A percentile compares a stretch with the other conserved stretches of the same genome.
These are phyloP conservation scores for Hemithea aestivaria DNA, from an alignment of 2,888 invertebrate genomes.

Conservation along the genomic window DNA sequence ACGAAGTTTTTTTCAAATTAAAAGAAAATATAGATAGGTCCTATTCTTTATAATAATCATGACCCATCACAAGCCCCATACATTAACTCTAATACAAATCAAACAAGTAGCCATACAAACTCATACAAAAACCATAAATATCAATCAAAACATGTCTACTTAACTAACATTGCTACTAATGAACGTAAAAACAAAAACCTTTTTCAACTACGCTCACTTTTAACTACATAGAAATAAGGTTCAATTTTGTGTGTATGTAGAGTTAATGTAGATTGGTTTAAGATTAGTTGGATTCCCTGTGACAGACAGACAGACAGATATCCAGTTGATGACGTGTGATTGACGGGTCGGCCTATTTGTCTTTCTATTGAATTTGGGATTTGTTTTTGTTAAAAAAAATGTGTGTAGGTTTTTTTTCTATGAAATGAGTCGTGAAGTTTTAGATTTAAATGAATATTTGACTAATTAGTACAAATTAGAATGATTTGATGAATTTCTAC, in stretches of 20 bases:
- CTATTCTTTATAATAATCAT: too few relatives aligned
- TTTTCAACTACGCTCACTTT: background rate
- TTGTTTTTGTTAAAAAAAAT: constrained; percentile 6
- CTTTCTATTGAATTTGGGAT: constrained; percentile 20
- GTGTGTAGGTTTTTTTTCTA: constrained; percentile 1
- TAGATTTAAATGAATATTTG: too few relatives aligned
- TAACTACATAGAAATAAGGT: constrained; percentile 8
- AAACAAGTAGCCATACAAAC: constrained; percentile 29
- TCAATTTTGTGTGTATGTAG: constrained; percentile 2
- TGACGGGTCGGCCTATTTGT: constrained; percentile 40
- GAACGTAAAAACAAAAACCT: constrained; percentile 17
- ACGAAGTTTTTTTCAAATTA: too few relatives aligned
- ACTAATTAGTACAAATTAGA: too few relatives aligned
- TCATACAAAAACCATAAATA: constrained; percentile 41
- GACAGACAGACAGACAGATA: constrained; percentile 44
- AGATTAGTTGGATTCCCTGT: constrained; percentile 51
- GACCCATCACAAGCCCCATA: too few relatives aligned
- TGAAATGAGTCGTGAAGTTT: background rate
- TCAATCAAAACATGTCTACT: constrained; percentile 45
- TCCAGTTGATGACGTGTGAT: constrained; percentile 53
- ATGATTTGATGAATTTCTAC: too few relatives aligned
- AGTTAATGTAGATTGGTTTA: constrained; percentile 37
- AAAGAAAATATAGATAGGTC: too few relatives aligned
- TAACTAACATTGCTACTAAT: constrained; percentile 27
- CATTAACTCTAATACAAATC: constrained; percentile 4